These are phyloP conservation scores for Nannoperca obscura DNA, from an alignment of 2,797 vertebrate species.

Conservation along the genomic window DNA sequence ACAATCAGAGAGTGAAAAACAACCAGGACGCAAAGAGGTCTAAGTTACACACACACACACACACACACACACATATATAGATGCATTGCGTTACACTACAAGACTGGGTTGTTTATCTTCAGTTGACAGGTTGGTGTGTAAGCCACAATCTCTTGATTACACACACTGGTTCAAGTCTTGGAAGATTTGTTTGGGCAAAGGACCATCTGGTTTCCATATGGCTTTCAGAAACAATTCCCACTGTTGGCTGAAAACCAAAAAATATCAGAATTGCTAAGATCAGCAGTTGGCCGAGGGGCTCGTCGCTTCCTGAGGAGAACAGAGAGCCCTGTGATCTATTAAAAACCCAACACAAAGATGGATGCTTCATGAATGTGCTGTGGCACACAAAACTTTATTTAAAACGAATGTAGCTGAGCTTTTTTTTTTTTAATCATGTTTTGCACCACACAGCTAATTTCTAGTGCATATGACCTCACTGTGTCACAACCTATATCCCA, in stretches of 20 bases:
- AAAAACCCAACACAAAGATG: slow-evolving; percentile 43
- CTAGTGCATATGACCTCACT: neutral
- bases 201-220: slow-evolving; percentile 80
- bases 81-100: slow-evolving; percentile 40
- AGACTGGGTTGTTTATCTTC: slow-evolving; percentile 64
- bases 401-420: neutral
- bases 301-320: slow-evolving; percentile 55
- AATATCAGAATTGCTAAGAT: slow-evolving; percentile 60
- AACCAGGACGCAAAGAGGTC: slow-evolving; percentile 6
- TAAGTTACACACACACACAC: neutral
- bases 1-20: slow-evolving; percentile 41
- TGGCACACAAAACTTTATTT: slow-evolving; percentile 22
- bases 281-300: slow-evolving; percentile 52
- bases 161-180: slow-evolving; percentile 51
- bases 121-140: slow-evolving; percentile 63
- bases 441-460: neutral
- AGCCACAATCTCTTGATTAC: slow-evolving; percentile 68
- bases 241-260: slow-evolving; percentile 64
- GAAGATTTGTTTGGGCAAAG: slow-evolving; percentile 64
- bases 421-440: no score
- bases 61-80: slow-evolving; percentile 3
- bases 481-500: neutral
- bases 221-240: slow-evolving; percentile 68
- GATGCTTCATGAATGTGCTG: slow-evolving; percentile 18
- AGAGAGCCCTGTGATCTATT: slow-evolving; percentile 52